Conservation (phyloP, 64 coral and sea anemone species). For the Dendrophyllia cribrosa region DNA sequence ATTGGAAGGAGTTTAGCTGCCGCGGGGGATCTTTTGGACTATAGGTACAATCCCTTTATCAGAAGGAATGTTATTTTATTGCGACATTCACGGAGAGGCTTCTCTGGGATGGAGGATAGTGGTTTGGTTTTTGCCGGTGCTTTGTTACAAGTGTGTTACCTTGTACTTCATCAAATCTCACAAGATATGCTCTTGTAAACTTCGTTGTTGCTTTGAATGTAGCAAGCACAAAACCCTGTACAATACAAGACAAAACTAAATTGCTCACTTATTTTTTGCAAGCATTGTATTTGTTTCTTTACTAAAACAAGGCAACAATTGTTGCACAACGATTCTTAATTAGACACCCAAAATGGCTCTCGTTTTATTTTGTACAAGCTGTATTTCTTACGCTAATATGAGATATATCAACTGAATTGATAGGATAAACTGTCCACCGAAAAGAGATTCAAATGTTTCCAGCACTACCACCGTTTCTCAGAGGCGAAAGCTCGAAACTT, state of each 20-base stretch:
- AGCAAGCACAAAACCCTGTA: not conserved
- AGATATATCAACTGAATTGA: too few relatives aligned
- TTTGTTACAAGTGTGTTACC: not conserved
- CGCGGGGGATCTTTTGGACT: not conserved
- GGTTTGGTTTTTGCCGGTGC: constrained; percentile 4
- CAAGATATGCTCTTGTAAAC: not conserved
- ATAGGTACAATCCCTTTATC: not conserved
- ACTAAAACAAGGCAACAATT: not conserved
- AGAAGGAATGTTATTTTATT: constrained; percentile 8
- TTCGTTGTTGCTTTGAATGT: too few relatives aligned
- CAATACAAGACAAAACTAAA: not conserved
- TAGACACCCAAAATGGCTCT: too few relatives aligned
- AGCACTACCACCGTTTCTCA: too few relatives aligned
- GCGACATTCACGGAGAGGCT: not conserved
- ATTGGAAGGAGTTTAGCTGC: constrained; percentile 12
- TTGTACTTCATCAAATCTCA: not conserved
- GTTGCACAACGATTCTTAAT: too few relatives aligned
- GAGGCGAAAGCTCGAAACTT: too few relatives aligned
- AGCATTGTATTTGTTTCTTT: not conserved
- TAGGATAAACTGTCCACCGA: too few relatives aligned
- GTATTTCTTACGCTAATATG: too few relatives aligned
- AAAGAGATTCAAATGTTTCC: too few relatives aligned
- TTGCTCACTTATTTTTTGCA: not conserved
- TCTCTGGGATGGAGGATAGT: not conserved
- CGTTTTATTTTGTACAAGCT: too few relatives aligned